Evolutionary conservation across 2,113 vertebrate genomes (phyloP), one percentile per base, ranked within the genome.

Genomic region (Naja naja): DNA sequence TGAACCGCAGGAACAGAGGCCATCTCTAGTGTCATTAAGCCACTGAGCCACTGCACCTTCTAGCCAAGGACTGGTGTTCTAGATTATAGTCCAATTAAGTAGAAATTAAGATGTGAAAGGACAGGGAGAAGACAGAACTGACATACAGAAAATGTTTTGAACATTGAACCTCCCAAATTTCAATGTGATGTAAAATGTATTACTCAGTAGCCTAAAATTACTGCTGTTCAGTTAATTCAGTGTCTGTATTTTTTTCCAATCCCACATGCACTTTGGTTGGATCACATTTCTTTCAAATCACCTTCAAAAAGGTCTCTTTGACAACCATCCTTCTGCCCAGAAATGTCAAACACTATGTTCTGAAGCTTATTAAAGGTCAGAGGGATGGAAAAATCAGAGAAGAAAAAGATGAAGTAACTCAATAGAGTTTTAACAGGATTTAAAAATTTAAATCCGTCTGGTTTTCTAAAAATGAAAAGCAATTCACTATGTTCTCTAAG

Each of bases 331-430:
- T 93, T 90, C 30, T 90, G 91, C 93, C 64, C 56, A 91, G 91
- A 94, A 94, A 95, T 94, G 91, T 94, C 94, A 95, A 1, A 49
- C 49, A 23, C 91, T 91, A 18, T 89, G 25, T 92, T 95, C 89
- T 60, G 91, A 95, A n/a, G 91, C 34, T 56, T 53, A 56, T 54
- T 85, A 94, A 94, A 96, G 94, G 92, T 95, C 94, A 96, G 43
- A 49, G 14, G 25, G 30, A 58, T 43, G 89, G 64, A 90, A 90
- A 39, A 93, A 69, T n/a, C n/a, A 45, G 56, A 93, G n/a, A 54
- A 7, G 64, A 54, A 9, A 91, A 56, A 53, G 52, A 58, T 49
- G 86, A 64, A 85, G 56, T 10, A 0, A 0, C 53, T 92, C 94
- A 85, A 23, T 92, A 94, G 55, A 30, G 45, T 43, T 81, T 91